Evolutionary conservation across 2,888 invertebrate species (phyloP).

Genomic region (Alitta virens): DNA sequence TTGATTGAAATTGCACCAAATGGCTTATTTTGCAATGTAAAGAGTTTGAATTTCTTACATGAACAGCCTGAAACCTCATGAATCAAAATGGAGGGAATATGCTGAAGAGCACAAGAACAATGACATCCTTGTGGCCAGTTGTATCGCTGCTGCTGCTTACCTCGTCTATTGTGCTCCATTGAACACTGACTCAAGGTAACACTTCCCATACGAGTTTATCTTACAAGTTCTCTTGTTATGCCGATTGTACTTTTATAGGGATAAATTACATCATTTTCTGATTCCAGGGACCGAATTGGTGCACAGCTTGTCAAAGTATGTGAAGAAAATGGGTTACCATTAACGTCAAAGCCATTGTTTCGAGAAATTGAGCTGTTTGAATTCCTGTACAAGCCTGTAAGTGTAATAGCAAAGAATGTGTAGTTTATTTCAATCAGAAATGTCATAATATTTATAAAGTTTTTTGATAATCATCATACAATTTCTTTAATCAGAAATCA

Average conservation of each 20-base stretch:
- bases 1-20: too few species aligned
- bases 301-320: constrained; percentile 54
- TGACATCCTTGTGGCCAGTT: constrained; percentile 52
- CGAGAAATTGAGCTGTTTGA: constrained; percentile 47
- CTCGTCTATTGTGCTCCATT: constrained; percentile 53
- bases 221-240: too few species aligned
- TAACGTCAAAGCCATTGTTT: constrained; percentile 46
- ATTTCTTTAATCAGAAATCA: too few species aligned
- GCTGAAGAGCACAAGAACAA: constrained; percentile 51
- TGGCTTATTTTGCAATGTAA: too few species aligned
- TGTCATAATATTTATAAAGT: not conserved
- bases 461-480: not conserved
- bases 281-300: constrained; percentile 47
- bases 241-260: too few species aligned
- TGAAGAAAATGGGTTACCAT: constrained; percentile 50
- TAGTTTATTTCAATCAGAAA: too few species aligned
- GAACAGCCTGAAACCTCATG: constrained; percentile 50
- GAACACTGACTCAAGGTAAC: constrained; percentile 49
- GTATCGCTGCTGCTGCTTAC: constrained; percentile 53
- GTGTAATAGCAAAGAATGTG: too few species aligned
- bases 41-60: not conserved
- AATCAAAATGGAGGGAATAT: constrained; percentile 47
- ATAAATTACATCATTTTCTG: too few species aligned
- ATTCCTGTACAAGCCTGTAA: constrained; percentile 49
- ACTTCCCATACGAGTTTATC: too few species aligned